phyloP scores from a whole-genome alignment of 1,140 invertebrate genomes.

The Drosophila pseudoobscura region DNA sequence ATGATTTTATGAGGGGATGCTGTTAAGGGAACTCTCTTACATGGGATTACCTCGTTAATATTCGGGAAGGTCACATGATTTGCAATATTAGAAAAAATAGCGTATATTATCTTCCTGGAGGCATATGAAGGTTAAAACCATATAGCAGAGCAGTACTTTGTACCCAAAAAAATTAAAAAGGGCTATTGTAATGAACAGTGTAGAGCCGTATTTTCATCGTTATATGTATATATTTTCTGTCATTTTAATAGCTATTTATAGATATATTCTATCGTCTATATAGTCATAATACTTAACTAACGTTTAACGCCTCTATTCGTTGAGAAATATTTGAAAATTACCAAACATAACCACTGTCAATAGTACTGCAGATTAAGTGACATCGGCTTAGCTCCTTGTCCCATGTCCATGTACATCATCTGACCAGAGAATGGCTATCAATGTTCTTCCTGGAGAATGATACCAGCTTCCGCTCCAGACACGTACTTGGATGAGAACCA shows the following conservation, averaged over 20 bases:
- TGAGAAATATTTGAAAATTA: background rate
- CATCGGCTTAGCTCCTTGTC: slow-evolving; percentile 12
- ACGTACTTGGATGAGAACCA: slow-evolving; percentile 14
- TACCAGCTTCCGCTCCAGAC: slow-evolving; percentile 12
- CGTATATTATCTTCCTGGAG: background rate
- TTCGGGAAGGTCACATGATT: slow-evolving; percentile 37
- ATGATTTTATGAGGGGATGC: slow-evolving; percentile 46
- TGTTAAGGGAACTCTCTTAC: slow-evolving; percentile 1
- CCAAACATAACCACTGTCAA: background rate
- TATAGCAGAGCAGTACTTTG: too few relatives aligned
- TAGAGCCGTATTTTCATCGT: too few relatives aligned
- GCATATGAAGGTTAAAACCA: too few relatives aligned
- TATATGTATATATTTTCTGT: too few relatives aligned
- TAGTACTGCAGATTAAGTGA: slow-evolving; percentile 22
- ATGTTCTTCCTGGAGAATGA: background rate
- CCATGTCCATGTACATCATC: background rate
- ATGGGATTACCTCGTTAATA: slow-evolving; percentile 11
- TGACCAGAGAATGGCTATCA: background rate
- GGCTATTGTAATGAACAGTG: too few relatives aligned
- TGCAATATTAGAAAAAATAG: background rate
- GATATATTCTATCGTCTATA: too few relatives aligned
- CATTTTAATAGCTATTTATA: too few relatives aligned
- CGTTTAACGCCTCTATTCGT: too few relatives aligned
- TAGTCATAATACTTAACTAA: too few relatives aligned
- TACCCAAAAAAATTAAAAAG: too few relatives aligned